Conservation (phyloP, 2,797 vertebrate species). For the Notolepis coatsorum region DNA sequence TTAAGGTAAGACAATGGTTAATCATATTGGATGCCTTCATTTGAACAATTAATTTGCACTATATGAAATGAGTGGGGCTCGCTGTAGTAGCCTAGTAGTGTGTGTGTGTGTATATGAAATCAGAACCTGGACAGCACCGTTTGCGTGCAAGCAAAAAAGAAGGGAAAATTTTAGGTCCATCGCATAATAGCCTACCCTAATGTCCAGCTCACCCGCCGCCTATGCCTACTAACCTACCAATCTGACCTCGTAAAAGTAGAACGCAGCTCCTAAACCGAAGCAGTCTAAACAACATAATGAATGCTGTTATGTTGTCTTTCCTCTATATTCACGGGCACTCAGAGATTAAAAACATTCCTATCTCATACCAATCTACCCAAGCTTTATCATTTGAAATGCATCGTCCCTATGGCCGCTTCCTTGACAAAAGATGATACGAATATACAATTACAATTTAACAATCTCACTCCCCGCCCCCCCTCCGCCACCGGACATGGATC, state of each 20-base stretch:
- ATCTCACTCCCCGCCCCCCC: conserved; percentile 30
- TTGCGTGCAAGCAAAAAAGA: too few relatives aligned
- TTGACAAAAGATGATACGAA: conserved; percentile 47
- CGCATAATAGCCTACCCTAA: too few relatives aligned
- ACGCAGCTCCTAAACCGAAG: background rate
- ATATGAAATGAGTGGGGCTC: too few relatives aligned
- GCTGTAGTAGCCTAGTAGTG: too few relatives aligned
- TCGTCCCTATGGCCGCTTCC: conserved; percentile 17
- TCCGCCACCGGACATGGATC: conserved; percentile 68
- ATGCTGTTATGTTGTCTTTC: background rate
- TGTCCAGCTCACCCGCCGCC: too few relatives aligned
- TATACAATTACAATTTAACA: conserved; percentile 70
- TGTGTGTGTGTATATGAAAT: too few relatives aligned
- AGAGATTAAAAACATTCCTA: conserved; percentile 1
- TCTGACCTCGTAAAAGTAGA: conserved; percentile 7
- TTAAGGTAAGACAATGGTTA: too few relatives aligned
- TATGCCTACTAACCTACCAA: too few relatives aligned
- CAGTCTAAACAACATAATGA: conserved; percentile 18
- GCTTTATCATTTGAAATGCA: conserved; percentile 48
- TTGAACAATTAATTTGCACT: too few relatives aligned
- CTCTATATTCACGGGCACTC: conserved; percentile 14
- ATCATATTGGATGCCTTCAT: too few relatives aligned
- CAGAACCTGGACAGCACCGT: too few relatives aligned
- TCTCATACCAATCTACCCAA: conserved; percentile 21
- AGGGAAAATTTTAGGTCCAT: too few relatives aligned